These are phyloP conservation scores for Hippocampus mohnikei DNA, from an alignment of 2,113 vertebrate species.

Conservation along the genomic window DNA sequence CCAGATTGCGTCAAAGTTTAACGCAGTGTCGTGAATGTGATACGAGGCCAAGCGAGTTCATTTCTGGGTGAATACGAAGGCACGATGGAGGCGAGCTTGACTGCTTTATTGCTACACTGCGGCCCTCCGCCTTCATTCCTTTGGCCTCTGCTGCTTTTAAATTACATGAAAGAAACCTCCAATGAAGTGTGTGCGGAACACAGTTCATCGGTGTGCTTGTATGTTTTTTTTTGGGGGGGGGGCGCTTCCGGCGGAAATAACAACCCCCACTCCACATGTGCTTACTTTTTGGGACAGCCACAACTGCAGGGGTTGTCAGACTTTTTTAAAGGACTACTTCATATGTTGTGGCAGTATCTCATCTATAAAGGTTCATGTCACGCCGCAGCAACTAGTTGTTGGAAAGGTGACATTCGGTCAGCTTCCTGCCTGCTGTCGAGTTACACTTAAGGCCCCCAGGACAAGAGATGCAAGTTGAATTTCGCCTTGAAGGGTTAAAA, in stretches of 20 bases:
- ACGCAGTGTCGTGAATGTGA: slow-evolving; percentile 28
- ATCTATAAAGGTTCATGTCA: too few relatives aligned
- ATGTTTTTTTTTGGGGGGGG: slow-evolving; percentile 43
- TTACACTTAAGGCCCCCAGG: too few relatives aligned
- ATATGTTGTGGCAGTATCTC: too few relatives aligned
- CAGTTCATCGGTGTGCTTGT: slow-evolving; percentile 20
- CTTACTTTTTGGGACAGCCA: slow-evolving; percentile 52
- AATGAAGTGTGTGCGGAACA: slow-evolving; percentile 9
- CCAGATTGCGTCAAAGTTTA: slow-evolving; percentile 1
- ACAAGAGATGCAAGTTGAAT: too few relatives aligned
- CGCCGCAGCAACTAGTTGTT: too few relatives aligned
- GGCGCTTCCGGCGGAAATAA: slow-evolving; percentile 26
- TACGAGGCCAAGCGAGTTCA: slow-evolving; percentile 4
- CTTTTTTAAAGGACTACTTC: neutral
- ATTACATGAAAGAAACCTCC: neutral
- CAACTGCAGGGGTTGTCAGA: neutral
- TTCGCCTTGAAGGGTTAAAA: too few relatives aligned
- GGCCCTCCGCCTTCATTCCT: slow-evolving; percentile 7
- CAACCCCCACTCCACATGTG: slow-evolving; percentile 18
- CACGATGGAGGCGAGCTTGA: slow-evolving; percentile 4
- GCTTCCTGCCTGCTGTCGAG: too few relatives aligned
- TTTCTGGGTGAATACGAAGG: slow-evolving; percentile 12
- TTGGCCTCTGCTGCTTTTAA: slow-evolving; percentile 27
- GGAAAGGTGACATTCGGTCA: too few relatives aligned
- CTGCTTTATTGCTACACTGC: slow-evolving; percentile 17